A percentile compares a stretch with the other conserved stretches of the same genome.
These are phyloP conservation scores for Athalia cordata DNA, from an alignment of 2,888 invertebrate species.

Conservation along the genomic window DNA sequence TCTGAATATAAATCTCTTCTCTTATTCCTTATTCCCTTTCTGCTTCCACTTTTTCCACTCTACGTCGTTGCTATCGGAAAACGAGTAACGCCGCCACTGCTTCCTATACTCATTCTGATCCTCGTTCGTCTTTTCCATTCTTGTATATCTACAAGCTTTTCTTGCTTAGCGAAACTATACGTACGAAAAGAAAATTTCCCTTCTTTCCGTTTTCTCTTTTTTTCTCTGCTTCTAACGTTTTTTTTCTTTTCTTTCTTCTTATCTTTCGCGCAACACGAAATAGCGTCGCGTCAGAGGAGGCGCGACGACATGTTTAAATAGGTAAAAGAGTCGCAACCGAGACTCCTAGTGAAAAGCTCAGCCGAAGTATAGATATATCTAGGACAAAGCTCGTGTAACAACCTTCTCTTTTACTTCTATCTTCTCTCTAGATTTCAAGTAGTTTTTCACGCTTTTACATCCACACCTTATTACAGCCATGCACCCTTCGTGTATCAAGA, in stretches of 20 bases:
- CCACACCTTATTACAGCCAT: too few relatives aligned
- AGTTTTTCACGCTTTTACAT: too few relatives aligned
- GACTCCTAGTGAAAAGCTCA: background rate
- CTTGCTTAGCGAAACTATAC: too few relatives aligned
- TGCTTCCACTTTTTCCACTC: constrained; percentile 20
- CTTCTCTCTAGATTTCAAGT: constrained; percentile 18
- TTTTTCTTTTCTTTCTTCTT: background rate
- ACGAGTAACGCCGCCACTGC: background rate
- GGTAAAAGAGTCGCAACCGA: background rate
- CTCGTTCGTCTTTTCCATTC: background rate
- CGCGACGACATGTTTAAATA: constrained; percentile 22
- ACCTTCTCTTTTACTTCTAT: background rate
- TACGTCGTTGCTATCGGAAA: constrained; percentile 5
- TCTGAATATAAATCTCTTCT: constrained; percentile 37
- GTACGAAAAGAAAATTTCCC: too few relatives aligned
- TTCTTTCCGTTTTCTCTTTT: background rate
- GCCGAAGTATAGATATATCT: background rate
- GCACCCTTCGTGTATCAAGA: too few relatives aligned
- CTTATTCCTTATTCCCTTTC: constrained; percentile 34
- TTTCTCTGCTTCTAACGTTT: background rate
- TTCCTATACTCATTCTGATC: background rate
- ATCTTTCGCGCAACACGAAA: constrained; percentile 10
- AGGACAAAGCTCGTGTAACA: background rate
- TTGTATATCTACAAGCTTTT: background rate
- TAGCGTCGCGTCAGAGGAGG: constrained; percentile 29